These are phyloP conservation scores for Acheta domesticus DNA, from an alignment of 2,888 invertebrate genomes.

Conservation along the genomic window DNA sequence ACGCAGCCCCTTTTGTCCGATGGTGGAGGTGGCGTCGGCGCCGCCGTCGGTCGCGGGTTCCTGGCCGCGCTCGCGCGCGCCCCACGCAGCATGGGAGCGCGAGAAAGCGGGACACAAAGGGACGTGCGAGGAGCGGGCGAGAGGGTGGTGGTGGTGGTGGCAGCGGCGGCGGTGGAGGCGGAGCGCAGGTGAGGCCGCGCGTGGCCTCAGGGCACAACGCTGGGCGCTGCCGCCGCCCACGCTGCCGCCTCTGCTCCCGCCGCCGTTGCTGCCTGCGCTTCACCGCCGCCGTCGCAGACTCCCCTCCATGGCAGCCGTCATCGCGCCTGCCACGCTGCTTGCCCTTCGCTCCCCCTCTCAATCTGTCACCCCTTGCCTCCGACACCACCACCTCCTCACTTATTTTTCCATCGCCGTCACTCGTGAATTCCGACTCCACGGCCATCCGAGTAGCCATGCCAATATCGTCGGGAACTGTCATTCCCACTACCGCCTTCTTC, in stretches of 20 bases:
- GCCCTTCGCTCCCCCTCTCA: no score
- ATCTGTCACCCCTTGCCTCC: no score
- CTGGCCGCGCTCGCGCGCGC: neutral
- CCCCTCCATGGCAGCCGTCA: neutral
- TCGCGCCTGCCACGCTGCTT: no score
- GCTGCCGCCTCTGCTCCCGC: neutral
- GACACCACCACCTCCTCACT: no score
- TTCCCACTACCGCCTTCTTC: no score
- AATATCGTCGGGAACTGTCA: no score
- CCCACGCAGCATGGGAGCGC: neutral
- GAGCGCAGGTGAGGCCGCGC: conserved; percentile 18
- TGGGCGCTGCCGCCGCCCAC: neutral
- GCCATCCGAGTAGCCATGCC: no score
- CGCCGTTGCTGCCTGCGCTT: neutral
- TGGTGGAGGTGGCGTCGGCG: no score
- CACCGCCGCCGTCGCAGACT: neutral
- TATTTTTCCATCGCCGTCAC: no score
- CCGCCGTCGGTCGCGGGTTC: neutral
- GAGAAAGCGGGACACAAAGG: conserved; percentile 18
- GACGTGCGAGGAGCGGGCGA: neutral
- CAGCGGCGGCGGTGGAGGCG: neutral
- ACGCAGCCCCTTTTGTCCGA: neutral
- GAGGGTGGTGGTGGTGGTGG: neutral
- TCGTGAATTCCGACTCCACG: no score
- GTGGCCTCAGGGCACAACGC: neutral